A percentile compares a stretch with the other conserved stretches of the same genome.
Conservation (phyloP, 2,888 invertebrate genomes). For the Tinea semifulvella region DNA sequence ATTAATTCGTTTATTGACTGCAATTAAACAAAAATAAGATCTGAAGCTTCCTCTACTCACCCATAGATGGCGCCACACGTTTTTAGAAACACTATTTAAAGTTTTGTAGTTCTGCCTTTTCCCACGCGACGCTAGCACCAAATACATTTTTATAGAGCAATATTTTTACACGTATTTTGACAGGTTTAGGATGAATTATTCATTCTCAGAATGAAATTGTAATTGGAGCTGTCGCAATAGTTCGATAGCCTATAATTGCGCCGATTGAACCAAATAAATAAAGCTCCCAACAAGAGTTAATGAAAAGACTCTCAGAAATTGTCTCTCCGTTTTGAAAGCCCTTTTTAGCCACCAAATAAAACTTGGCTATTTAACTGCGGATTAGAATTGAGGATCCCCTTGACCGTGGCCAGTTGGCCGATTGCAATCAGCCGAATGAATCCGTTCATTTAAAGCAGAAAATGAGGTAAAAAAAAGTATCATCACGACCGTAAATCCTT, state of each 20-base stretch:
- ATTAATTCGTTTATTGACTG: too few species aligned
- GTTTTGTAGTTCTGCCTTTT: conserved; percentile 31
- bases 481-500: too few species aligned
- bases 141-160: too few species aligned
- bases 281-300: too few species aligned
- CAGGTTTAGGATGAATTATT: too few species aligned
- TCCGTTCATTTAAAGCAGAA: conserved; percentile 48
- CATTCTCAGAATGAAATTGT: too few species aligned
- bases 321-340: conserved; percentile 39
- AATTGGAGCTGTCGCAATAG: too few species aligned
- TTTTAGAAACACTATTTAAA: conserved; percentile 12
- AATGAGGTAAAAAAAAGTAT: conserved; percentile 38
- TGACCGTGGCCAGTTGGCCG: conserved; percentile 42
- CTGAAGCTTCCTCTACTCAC: conserved; percentile 45
- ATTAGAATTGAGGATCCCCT: conserved; percentile 48
- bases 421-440: conserved; percentile 49
- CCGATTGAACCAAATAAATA: too few species aligned
- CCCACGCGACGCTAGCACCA: conserved; percentile 32
- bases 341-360: conserved; percentile 43
- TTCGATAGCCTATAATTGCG: too few species aligned
- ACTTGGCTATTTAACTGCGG: conserved; percentile 44
- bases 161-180: too few species aligned
- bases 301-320: conserved; percentile 20
- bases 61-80: conserved; percentile 47
- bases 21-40: too few species aligned